Conservation (phyloP, 2,113 vertebrate species). For the Sisor rabdophorus region DNA sequence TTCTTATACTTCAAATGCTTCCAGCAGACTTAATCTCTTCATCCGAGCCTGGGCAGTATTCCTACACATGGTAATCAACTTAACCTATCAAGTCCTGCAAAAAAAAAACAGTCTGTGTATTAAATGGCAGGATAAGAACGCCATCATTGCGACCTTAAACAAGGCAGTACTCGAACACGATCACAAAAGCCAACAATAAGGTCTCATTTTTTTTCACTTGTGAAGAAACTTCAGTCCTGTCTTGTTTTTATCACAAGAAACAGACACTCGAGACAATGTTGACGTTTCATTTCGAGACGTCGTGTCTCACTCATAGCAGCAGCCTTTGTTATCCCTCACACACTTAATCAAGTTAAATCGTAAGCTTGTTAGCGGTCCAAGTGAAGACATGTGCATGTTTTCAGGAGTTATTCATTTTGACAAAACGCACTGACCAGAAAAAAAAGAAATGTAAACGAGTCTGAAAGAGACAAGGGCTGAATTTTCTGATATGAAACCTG, state of each 20-base stretch:
- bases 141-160: not conserved
- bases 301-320: constrained; percentile 31
- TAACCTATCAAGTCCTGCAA: constrained; percentile 28
- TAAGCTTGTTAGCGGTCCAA: constrained; percentile 6
- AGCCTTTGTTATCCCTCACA: constrained; percentile 37
- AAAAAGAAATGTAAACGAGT: not conserved
- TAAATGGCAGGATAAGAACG: constrained; percentile 25
- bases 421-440: constrained; percentile 11
- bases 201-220: not conserved
- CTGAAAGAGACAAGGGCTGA: not conserved
- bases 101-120: constrained; percentile 25
- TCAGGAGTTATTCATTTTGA: constrained; percentile 28
- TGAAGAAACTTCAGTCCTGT: constrained; percentile 14
- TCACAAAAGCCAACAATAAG: not conserved
- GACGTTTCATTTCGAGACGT: constrained; percentile 18
- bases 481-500: constrained; percentile 10
- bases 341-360: constrained; percentile 25
- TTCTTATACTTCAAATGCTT: not conserved
- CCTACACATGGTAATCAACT: constrained; percentile 23
- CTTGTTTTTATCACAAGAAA: constrained; percentile 32
- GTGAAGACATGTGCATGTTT: constrained; percentile 4
- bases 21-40: constrained; percentile 1
- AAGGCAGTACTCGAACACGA: not conserved
- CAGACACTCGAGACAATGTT: constrained; percentile 14
- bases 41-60: constrained; percentile 1